Percentiles rank a stretch among this genome's conserved stretches.
These are phyloP conservation scores for Tipula confusa DNA, from an alignment of 2,888 invertebrate species.

Conservation along the genomic window DNA sequence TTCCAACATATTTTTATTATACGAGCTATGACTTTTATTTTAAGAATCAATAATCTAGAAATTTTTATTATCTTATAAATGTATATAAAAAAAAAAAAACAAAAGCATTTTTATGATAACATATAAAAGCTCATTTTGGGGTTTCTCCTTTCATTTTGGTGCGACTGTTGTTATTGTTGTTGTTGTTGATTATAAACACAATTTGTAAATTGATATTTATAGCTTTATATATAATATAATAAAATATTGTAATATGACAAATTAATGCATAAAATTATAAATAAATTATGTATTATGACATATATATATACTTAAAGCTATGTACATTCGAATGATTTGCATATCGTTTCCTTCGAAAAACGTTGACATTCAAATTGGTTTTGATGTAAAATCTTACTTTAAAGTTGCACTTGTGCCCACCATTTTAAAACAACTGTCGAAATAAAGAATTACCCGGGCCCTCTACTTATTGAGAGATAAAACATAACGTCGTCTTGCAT, in stretches of 20 bases:
- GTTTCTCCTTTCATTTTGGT: not conserved
- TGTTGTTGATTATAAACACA: not conserved
- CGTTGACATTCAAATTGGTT: no score
- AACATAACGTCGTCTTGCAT: no score
- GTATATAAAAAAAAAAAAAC: not conserved
- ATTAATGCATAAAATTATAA: slow-evolving; percentile 20
- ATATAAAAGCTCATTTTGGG: not conserved
- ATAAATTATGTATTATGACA: slow-evolving; percentile 3
- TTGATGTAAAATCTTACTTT: no score
- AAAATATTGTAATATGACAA: not conserved
- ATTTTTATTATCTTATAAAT: not conserved
- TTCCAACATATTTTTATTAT: not conserved
- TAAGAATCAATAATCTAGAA: slow-evolving; percentile 8
- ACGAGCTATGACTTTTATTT: not conserved
- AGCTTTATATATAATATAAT: not conserved
- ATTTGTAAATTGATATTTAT: slow-evolving; percentile 20
- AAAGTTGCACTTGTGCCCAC: no score
- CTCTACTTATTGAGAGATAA: no score
- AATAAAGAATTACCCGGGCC: no score
- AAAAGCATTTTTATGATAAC: not conserved
- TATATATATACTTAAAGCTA: not conserved
- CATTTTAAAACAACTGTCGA: no score
- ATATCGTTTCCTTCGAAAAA: no score
- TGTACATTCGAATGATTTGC: not conserved
- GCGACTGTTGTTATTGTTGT: not conserved